These are phyloP conservation scores for Calameuta pallipes DNA, from an alignment of 2,888 invertebrate genomes.

Conservation along the genomic window DNA sequence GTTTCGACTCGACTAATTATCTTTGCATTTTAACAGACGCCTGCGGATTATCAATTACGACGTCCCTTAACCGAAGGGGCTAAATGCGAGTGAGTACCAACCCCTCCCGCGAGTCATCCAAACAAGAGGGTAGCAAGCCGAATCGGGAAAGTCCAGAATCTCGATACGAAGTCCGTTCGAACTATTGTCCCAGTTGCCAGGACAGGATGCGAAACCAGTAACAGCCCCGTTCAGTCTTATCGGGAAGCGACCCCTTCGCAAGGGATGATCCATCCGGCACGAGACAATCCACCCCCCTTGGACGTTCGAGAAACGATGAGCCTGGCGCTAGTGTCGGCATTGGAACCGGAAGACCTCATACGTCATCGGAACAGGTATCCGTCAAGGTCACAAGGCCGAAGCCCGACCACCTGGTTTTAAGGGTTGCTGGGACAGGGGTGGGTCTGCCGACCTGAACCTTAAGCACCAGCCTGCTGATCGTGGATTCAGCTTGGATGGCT, in stretches of 20 bases:
- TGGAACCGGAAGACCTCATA: not conserved
- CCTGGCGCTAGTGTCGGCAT: conserved; percentile 25
- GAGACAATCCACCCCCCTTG: conserved; percentile 42
- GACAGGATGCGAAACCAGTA: not conserved
- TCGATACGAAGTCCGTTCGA: not conserved
- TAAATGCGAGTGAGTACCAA: not conserved
- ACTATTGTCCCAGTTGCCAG: not conserved
- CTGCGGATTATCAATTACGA: conserved; percentile 17
- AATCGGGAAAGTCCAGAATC: not conserved
- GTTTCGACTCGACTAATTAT: conserved; percentile 21
- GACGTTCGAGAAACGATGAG: conserved; percentile 50
- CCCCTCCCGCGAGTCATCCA: not conserved
- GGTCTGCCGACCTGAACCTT: not conserved
- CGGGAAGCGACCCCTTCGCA: conserved; percentile 19
- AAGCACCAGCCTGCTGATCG: not conserved
- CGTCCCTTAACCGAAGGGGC: conserved; percentile 1
- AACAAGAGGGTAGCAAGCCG: not conserved
- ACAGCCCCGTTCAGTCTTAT: conserved; percentile 40
- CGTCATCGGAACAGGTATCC: not conserved
- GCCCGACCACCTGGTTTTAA: not conserved
- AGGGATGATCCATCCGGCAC: conserved; percentile 48
- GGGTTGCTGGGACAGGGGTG: not conserved
- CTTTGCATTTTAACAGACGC: conserved; percentile 18
- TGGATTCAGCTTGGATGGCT: not conserved
- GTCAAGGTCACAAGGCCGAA: not conserved